Base-by-base conservation (phyloP, 1,140 invertebrate species). In the Brachionus rubens region DNA sequence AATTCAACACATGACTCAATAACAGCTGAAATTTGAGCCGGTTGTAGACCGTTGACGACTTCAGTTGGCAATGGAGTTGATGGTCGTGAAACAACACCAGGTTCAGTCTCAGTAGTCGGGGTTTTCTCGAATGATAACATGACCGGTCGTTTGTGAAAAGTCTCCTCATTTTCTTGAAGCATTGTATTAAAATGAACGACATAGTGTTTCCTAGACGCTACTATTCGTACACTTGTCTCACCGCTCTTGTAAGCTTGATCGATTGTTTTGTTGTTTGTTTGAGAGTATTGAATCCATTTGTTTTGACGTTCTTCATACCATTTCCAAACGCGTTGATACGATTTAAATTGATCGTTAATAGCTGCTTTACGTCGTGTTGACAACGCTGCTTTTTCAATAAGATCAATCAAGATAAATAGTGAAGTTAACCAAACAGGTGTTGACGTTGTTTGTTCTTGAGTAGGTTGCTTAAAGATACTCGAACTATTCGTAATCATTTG, bases 291-390 rank as follows among this genome's bases (percentile, higher is more conserved):
- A 56, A 88, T 90, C 92, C 92, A 94, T 80, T 90, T 90, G 6
- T 91, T 91, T 10, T 88, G 89, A 14, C 89, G 88, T 26, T 92
- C 86, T 81, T 94, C 91, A 82, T 91, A 93, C 91, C 91, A 93
- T 80, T 91, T 91, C 92, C 92, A 94, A 28, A 87, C 82, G 47
- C 89, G 87, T 48, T 85, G 87, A 77, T 79, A 85, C 65, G 84
- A 80, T 83, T 85, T 83, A 78, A 16, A 77, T 62, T 68, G 50
- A 33, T 76, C 36, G 75, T 90, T 88, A 85, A 92, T 89, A 4
- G 88, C 85, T 28, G 87, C 86, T 81, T 91, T 91, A 40, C 91
- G 85, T 76, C 89, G 87, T 0, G 90, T 89, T 3, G 89, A 87
- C 56, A 90, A 85, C 19, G 90, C 88, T 9, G 92, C 88, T 83